Conservation (phyloP, 1,140 invertebrate genomes). For the Antheraea pernyi region DNA sequence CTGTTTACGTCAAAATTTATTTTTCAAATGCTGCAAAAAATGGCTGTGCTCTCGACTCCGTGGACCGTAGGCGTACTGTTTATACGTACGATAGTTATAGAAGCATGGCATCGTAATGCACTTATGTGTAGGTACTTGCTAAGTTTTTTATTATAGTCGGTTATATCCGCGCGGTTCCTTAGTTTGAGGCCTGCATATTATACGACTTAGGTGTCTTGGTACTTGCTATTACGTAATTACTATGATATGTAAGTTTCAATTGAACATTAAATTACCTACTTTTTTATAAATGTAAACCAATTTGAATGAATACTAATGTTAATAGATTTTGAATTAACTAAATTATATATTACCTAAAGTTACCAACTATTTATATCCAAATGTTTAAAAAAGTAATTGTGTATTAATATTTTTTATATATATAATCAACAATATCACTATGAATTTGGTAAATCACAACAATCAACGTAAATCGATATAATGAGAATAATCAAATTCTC, state of each 20-base stretch:
- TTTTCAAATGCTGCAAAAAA: constrained; percentile 77
- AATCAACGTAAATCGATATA: no score
- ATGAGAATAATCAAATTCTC: no score
- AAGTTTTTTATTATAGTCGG: constrained; percentile 76
- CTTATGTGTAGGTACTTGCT: constrained; percentile 72
- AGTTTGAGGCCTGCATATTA: constrained; percentile 54
- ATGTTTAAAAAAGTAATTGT: no score
- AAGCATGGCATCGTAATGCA: constrained; percentile 66
- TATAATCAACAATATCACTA: no score
- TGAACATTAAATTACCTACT: no score
- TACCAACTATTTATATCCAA: no score
- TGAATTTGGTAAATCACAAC: no score
- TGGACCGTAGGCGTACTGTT: constrained; percentile 67
- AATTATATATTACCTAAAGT: no score
- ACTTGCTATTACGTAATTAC: constrained; percentile 39
- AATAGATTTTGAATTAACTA: no score
- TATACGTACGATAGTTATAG: constrained; percentile 72
- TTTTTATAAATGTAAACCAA: no score
- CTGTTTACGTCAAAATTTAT: constrained; percentile 75
- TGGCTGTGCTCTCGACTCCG: constrained; percentile 55
- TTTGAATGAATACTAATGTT: no score
- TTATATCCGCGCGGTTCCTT: constrained; percentile 69
- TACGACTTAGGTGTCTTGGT: constrained; percentile 48
- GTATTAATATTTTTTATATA: no score
- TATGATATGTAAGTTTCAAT: not conserved